Percentiles rank a stretch among this genome's conserved stretches.
Conservation (phyloP, 2,888 invertebrate genomes). For the Polydrusus pterygomalis region DNA sequence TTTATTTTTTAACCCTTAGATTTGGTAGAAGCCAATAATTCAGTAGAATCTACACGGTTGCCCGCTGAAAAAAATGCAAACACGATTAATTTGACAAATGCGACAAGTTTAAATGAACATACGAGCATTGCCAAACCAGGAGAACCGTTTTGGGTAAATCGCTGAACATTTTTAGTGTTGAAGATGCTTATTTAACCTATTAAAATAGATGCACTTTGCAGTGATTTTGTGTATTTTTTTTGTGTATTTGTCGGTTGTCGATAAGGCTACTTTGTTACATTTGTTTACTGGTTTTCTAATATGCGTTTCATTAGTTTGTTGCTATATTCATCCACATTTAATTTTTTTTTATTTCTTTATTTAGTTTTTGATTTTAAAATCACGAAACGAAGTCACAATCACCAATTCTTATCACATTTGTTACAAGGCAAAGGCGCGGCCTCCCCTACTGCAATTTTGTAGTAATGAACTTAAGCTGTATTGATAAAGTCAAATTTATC, state of each 20-base stretch:
- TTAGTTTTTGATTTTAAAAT: no score
- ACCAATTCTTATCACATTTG: no score
- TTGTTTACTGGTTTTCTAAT: not conserved
- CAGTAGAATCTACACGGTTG: not conserved
- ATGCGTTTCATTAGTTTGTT: not conserved
- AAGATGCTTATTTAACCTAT: constrained; percentile 21
- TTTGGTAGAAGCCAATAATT: not conserved
- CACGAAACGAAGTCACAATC: no score
- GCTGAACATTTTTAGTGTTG: constrained; percentile 31
- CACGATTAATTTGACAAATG: not conserved
- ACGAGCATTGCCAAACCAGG: constrained; percentile 46
- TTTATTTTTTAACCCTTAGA: constrained; percentile 20
- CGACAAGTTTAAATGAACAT: not conserved
- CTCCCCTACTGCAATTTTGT: no score
- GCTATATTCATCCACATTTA: not conserved
- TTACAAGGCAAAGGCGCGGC: no score
- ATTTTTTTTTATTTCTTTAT: no score
- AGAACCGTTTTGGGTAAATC: constrained; percentile 63
- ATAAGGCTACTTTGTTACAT: no score
- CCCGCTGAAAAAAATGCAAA: not conserved
- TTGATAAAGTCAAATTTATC: no score
- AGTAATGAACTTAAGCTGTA: no score
- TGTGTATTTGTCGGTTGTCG: no score
- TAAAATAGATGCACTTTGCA: constrained; percentile 17
- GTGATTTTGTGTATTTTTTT: constrained; percentile 26